These are phyloP conservation scores for Pantherophis alleghaniensis DNA, from an alignment of 2,797 vertebrate genomes.

Conservation along the genomic window DNA sequence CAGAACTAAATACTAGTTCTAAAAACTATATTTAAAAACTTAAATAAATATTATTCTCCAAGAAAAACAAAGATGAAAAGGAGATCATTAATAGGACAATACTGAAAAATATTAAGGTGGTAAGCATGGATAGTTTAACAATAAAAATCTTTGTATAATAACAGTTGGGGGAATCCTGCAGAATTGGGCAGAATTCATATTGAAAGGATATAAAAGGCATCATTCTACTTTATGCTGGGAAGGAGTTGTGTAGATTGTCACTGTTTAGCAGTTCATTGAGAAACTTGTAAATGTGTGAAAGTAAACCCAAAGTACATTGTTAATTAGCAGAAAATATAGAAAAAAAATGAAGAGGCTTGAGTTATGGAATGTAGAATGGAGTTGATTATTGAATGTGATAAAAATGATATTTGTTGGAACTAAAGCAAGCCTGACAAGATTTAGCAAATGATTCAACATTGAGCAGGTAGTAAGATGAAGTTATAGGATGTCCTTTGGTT, in stretches of 20 bases:
- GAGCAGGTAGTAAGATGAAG: neutral
- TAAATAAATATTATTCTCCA: neutral
- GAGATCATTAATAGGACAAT: neutral
- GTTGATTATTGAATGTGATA: neutral
- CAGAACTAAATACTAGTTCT: neutral
- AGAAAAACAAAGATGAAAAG: neutral
- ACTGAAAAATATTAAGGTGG: neutral
- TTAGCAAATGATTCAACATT: neutral
- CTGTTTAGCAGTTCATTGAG: neutral
- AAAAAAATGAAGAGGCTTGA: neutral
- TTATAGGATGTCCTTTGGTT: neutral
- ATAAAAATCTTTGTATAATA: neutral
- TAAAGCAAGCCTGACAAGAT: neutral
- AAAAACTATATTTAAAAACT: neutral
- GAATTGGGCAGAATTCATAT: neutral
- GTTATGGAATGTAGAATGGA: neutral
- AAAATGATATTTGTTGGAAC: neutral
- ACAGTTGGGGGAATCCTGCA: neutral
- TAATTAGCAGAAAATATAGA: neutral
- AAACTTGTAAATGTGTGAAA: neutral
- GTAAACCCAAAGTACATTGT: neutral
- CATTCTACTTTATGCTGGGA: neutral
- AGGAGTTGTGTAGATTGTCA: neutral
- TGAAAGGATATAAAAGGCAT: neutral
- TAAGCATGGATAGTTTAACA: neutral